Evolutionary conservation across 2,113 vertebrate species (phyloP).

Genomic region (Pungitius pungitius): DNA sequence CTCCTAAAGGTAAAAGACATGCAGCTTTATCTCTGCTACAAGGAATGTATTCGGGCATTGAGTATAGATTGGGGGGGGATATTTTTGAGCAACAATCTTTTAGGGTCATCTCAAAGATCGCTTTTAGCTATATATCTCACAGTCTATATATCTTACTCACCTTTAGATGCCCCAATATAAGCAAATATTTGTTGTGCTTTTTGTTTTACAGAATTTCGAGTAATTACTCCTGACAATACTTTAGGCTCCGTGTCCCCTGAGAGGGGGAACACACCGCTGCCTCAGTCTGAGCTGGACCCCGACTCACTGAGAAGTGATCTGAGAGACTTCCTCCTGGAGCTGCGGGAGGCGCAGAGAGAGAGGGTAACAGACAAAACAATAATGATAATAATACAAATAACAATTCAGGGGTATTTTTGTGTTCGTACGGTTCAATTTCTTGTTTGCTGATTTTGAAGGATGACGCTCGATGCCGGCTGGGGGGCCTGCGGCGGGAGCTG

Average conservation of each 20-base stretch:
- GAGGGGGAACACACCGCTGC: constrained; percentile 60
- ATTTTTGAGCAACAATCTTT: neutral
- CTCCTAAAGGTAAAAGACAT: constrained; percentile 78
- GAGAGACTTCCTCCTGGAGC: constrained; percentile 89
- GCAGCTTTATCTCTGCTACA: neutral
- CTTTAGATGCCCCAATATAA: neutral
- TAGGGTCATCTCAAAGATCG: neutral
- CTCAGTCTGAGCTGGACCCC: constrained; percentile 80
- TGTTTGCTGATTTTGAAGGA: constrained; percentile 79
- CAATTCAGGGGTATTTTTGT: neutral
- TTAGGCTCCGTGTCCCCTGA: constrained; percentile 80
- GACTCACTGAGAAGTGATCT: constrained; percentile 85
- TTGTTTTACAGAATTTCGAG: constrained; percentile 46
- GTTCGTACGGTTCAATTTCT: constrained; percentile 11
- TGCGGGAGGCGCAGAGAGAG: constrained; percentile 85
- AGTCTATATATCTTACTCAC: neutral
- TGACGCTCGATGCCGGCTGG: constrained; percentile 81
- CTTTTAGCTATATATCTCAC: neutral
- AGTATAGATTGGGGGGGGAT: neutral
- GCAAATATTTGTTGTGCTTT: neutral
- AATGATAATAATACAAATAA: neutral
- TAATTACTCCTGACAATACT: constrained; percentile 77
- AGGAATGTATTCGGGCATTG: neutral
- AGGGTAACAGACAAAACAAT: constrained; percentile 76
- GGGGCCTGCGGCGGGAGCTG: constrained; percentile 80